Evolutionary conservation across 1,140 invertebrate species (phyloP).

Genomic region (Palaemon carinicauda): DNA sequence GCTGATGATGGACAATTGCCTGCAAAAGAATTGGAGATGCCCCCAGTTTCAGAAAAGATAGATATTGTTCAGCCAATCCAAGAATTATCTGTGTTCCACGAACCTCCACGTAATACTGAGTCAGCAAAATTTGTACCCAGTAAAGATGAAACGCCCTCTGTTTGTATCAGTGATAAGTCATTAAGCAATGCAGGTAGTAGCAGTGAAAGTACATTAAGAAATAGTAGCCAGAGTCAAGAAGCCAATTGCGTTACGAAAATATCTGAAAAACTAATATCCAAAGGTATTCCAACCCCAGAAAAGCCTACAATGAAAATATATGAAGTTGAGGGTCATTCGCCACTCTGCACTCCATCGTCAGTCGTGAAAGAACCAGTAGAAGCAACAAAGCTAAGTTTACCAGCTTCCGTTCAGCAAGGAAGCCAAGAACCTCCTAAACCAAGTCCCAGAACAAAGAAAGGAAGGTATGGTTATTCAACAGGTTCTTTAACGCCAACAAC

Average conservation of each 20-base stretch:
- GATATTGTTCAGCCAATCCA: not conserved
- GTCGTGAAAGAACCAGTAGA: not conserved
- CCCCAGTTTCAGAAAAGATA: not conserved
- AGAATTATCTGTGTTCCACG: not conserved
- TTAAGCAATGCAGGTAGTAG: no score
- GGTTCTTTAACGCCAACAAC: not conserved
- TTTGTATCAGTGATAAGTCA: no score
- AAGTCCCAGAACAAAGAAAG: constrained; percentile 42
- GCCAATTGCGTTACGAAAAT: no score
- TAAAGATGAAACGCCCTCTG: no score
- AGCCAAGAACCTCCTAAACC: constrained; percentile 28
- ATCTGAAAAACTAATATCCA: no score
- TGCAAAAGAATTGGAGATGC: not conserved
- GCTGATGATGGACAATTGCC: constrained; percentile 6
- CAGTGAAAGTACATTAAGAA: no score
- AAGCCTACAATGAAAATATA: no score
- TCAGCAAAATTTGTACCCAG: no score
- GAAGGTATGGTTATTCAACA: constrained; percentile 33
- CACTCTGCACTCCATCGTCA: not conserved
- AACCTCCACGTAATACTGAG: no score
- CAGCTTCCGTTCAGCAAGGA: not conserved
- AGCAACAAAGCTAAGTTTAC: not conserved
- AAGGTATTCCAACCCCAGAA: no score
- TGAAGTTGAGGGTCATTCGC: not conserved
- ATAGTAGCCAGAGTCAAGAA: no score